These are phyloP conservation scores for Eurytoma californica DNA, from an alignment of 2,888 invertebrate genomes.

Conservation along the genomic window DNA sequence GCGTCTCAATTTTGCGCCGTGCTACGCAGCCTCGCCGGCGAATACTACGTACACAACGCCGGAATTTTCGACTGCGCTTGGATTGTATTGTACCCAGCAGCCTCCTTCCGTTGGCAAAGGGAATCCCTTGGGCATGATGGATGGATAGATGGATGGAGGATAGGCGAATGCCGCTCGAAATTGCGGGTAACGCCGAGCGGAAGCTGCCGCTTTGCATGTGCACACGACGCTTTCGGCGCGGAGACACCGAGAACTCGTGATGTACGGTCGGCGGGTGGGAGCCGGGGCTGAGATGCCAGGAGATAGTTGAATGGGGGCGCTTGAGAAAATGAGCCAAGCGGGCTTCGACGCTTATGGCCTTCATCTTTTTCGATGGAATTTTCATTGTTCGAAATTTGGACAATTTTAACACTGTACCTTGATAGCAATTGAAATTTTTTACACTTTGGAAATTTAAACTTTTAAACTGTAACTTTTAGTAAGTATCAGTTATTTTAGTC, in stretches of 20 bases:
- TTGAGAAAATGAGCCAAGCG: not conserved
- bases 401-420: too few species aligned
- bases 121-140: not conserved
- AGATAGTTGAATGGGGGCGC: not conserved
- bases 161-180: slow-evolving; percentile 21
- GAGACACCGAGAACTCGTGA: not conserved
- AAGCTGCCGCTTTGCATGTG: slow-evolving; percentile 54
- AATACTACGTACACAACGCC: not conserved
- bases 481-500: too few species aligned
- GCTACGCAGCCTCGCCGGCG: not conserved
- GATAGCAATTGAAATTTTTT: too few species aligned
- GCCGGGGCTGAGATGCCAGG: not conserved
- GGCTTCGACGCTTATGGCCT: too few species aligned
- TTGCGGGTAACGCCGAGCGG: slow-evolving; percentile 44
- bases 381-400: too few species aligned
- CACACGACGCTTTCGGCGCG: slow-evolving; percentile 16
- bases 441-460: too few species aligned
- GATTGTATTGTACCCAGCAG: not conserved
- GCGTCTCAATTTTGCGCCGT: slow-evolving; percentile 33
- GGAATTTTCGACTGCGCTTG: slow-evolving; percentile 28
- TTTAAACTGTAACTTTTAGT: too few species aligned
- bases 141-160: not conserved
- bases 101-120: not conserved
- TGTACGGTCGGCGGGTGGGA: not conserved
- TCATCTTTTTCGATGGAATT: too few species aligned